Base-by-base conservation (phyloP, 2,113 vertebrate genomes). In the Corapipo altera region DNA sequence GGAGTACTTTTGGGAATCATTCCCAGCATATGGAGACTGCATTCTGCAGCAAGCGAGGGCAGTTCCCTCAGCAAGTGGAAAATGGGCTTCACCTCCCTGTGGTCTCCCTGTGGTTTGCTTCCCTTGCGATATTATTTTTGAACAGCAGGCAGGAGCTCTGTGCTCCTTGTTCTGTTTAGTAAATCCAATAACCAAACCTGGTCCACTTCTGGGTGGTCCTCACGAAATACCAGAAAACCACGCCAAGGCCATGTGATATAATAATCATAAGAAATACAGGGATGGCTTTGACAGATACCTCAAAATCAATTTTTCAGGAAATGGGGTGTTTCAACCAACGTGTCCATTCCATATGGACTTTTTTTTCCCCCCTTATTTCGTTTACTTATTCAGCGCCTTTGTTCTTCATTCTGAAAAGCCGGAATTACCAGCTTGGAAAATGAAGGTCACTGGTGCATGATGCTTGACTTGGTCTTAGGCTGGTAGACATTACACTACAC, bases 71-170 rank as follows among this genome's bases (percentile, higher is more conserved):
- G 78, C 87, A 86, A 97, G 91, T 96, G 96, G 97, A 96, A 97
- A 96, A 96, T 97, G 95, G 95, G 95, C 97, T 97, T 96, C 91
- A 94, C 51, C 84, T 97, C 96, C 87, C 95, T 96, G 96, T 74
- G 96, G 96, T 97, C 94, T 96, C 91, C n/a, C 94, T 97, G 95
- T 88, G 95, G 96, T 97, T 97, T 96, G 89, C 97, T 97, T 96
- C 95, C 91, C 86, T 94, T 93, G 96, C 64, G 75, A 95, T 97
- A 96, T 97, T 97, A 97, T 97, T 97, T 97, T 97, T 97, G 95
- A 97, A 95, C 44, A 87, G 94, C 79, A 70, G 85, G 90, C 92
- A 92, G 94, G 89, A 95, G 87, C 84, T 86, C 74, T 59, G 70
- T 71, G 79, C 84, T 85, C 70, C 91, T 87, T 91, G 69, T 89